Percentiles rank a stretch among this genome's conserved stretches.
These are phyloP conservation scores for Elanus axillaris DNA, from an alignment of 2,113 vertebrate species.

Conservation along the genomic window DNA sequence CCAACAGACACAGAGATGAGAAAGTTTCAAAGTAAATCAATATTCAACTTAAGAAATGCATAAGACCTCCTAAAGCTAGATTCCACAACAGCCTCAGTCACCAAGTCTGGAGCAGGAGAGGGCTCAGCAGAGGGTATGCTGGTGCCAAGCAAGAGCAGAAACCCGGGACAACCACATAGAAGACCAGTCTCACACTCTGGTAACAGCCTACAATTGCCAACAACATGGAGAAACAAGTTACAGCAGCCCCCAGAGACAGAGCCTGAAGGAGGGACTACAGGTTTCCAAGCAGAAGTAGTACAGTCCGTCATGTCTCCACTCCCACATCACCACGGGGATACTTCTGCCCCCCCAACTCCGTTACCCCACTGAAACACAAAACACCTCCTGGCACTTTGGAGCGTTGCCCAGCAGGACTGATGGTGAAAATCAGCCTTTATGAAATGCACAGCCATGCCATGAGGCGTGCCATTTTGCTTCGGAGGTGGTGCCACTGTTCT, in stretches of 20 bases:
- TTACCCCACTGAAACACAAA: neutral
- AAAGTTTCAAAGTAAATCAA: neutral
- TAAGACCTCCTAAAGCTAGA: neutral
- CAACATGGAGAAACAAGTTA: fast-evolving
- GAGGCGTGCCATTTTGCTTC: neutral
- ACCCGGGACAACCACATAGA: neutral
- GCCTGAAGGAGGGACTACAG: neutral
- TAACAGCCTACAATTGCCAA: neutral
- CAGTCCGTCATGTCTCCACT: neutral
- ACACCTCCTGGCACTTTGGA: neutral
- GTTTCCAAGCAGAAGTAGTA: neutral
- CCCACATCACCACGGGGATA: neutral
- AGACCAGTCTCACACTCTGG: neutral
- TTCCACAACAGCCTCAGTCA: neutral
- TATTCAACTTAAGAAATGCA: neutral
- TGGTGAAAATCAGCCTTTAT: neutral
- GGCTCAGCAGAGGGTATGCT: neutral
- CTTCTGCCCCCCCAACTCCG: neutral
- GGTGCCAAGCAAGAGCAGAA: neutral
- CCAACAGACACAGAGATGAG: neutral
- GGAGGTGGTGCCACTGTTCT: neutral
- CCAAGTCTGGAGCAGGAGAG: neutral
- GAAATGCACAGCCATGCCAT: fast-evolving
- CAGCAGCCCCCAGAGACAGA: neutral
- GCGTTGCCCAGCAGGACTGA: neutral